Conservation (phyloP, 2,113 vertebrate species). For the Atractosteus spatula region DNA sequence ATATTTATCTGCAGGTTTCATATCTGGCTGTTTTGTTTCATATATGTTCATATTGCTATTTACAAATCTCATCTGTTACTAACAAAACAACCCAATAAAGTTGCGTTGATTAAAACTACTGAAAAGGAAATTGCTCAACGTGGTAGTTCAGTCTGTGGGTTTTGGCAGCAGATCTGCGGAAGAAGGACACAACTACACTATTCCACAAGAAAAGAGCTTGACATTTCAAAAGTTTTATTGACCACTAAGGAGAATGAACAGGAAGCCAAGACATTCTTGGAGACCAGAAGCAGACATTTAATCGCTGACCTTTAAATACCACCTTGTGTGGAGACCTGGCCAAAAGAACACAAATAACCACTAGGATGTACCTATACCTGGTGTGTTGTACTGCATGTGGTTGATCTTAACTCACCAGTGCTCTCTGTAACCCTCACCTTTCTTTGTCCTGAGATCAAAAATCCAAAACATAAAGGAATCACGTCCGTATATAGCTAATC, state of each 20-base stretch:
- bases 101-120: constrained; percentile 30
- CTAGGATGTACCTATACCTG: constrained; percentile 7
- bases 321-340: constrained; percentile 34
- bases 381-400: too few species aligned
- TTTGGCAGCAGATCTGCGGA: constrained; percentile 36
- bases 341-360: constrained; percentile 32
- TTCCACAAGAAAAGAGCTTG: constrained; percentile 39
- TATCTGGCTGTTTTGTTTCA: too few species aligned
- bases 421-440: too few species aligned
- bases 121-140: constrained; percentile 40
- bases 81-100: constrained; percentile 37
- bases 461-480: too few species aligned
- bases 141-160: constrained; percentile 35
- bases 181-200: constrained; percentile 32
- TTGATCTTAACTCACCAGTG: too few species aligned
- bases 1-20: too few species aligned
- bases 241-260: constrained; percentile 31
- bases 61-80: too few species aligned
- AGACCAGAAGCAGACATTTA: constrained; percentile 28
- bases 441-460: too few species aligned
- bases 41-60: too few species aligned
- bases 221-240: constrained; percentile 45
- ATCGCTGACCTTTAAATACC: constrained; percentile 48
- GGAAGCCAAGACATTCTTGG: constrained; percentile 41
- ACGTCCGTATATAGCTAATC: too few species aligned